Conservation (phyloP, 92 coral and sea anemone species). For the Blastomussa wellsi region DNA sequence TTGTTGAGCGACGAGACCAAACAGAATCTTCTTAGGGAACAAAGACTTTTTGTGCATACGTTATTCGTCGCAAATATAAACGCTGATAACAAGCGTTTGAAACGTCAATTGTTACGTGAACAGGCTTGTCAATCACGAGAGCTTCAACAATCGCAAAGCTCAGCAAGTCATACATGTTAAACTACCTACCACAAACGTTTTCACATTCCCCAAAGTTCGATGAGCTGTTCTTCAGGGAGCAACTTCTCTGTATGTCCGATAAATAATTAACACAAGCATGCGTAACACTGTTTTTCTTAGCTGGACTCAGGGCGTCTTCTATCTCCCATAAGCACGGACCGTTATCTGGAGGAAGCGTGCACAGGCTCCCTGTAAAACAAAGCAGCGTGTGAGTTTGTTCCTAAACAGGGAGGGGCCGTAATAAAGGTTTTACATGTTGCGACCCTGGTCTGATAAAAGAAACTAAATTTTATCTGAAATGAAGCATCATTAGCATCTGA, state of each 20-base stretch:
- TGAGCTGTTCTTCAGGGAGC: constrained; percentile 57
- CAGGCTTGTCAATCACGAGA: not conserved
- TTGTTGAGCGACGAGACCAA: too few relatives aligned
- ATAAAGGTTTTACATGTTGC: too few relatives aligned
- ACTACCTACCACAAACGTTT: constrained; percentile 72
- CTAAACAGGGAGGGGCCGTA: too few relatives aligned
- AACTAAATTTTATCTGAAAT: not conserved
- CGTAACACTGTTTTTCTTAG: constrained; percentile 36
- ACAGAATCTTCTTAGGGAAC: too few relatives aligned
- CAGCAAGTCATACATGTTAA: not conserved
- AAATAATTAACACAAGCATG: constrained; percentile 71
- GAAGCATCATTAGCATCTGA: not conserved
- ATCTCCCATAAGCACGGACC: constrained; percentile 83
- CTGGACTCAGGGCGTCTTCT: constrained; percentile 53
- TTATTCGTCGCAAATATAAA: too few relatives aligned
- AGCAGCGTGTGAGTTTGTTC: not conserved
- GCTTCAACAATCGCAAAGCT: not conserved
- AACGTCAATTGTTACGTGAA: not conserved
- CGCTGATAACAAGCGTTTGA: not conserved
- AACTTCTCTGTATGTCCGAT: constrained; percentile 64
- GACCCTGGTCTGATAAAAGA: too few relatives aligned
- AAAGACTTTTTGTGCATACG: too few relatives aligned
- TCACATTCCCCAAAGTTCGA: constrained; percentile 66
- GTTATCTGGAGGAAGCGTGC: constrained; percentile 66
- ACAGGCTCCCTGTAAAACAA: constrained; percentile 61